Evolutionary conservation across 2,888 invertebrate genomes (phyloP).

Genomic region (Tetragonisca angustula): DNA sequence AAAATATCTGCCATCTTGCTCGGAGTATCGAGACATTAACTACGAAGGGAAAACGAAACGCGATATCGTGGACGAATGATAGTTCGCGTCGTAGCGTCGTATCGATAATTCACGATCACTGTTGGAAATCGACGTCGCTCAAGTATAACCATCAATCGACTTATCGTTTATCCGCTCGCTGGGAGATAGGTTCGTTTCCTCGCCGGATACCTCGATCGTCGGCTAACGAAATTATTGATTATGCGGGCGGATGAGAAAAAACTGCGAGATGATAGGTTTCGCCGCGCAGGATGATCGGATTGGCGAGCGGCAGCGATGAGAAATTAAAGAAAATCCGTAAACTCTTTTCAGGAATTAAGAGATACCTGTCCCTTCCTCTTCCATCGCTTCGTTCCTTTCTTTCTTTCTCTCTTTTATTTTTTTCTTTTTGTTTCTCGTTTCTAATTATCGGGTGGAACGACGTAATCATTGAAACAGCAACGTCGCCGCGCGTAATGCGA

Average conservation of each 20-base stretch:
- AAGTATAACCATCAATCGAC: slow-evolving; percentile 43
- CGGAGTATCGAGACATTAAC: background rate
- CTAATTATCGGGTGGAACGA: slow-evolving; percentile 34
- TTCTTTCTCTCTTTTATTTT: background rate
- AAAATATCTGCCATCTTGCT: background rate
- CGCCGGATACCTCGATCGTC: slow-evolving; percentile 42
- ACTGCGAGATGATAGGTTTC: slow-evolving; percentile 15
- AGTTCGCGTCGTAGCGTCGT: background rate
- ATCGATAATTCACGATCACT: background rate
- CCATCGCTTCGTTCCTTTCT: background rate
- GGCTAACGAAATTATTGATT: slow-evolving; percentile 75
- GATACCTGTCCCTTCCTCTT: background rate
- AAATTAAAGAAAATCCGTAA: slow-evolving; percentile 34
- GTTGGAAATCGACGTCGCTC: background rate
- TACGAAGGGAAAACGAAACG: background rate
- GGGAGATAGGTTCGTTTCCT: slow-evolving; percentile 11
- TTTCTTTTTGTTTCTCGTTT: background rate
- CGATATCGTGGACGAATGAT: background rate
- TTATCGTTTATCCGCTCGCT: slow-evolving; percentile 28
- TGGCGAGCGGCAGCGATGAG: background rate
- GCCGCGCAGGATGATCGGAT: slow-evolving; percentile 17
- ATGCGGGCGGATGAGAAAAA: slow-evolving; percentile 38
- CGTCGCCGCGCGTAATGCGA: slow-evolving; percentile 36
- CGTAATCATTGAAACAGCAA: slow-evolving; percentile 48
- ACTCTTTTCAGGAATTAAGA: background rate